Conservation (phyloP, 2,113 vertebrate species). For the Sigmodon hispidus region DNA sequence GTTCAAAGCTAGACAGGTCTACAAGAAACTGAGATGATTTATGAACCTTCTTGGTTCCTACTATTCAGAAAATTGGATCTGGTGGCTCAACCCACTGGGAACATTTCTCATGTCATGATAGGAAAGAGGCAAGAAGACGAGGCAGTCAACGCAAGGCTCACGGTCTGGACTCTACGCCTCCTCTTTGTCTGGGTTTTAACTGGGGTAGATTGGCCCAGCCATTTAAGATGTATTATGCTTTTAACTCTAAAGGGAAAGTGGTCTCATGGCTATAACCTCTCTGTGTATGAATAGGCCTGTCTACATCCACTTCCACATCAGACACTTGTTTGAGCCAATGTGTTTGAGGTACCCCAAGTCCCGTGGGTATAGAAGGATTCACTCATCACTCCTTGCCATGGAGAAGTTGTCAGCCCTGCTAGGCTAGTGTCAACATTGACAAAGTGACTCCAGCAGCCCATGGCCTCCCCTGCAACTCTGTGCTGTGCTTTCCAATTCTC, state of each 20-base stretch:
- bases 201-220: background rate
- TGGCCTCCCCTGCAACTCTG: background rate
- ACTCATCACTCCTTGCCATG: background rate
- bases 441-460: background rate
- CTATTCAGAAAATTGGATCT: background rate
- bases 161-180: background rate
- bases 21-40: background rate
- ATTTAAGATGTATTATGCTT: background rate
- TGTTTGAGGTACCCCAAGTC: background rate
- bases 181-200: background rate
- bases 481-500: background rate
- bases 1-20: background rate
- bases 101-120: background rate
- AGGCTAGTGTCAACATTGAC: background rate
- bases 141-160: background rate
- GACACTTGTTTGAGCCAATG: background rate
- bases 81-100: background rate
- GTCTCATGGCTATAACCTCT: background rate
- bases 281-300: background rate
- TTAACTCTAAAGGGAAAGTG: background rate
- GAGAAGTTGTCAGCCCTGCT: background rate
- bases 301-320: background rate
- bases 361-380: background rate
- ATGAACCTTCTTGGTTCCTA: background rate
- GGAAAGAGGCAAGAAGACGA: background rate